Evolutionary conservation across 2,113 vertebrate genomes (phyloP).

Genomic region (Chionodraco myersi): DNA sequence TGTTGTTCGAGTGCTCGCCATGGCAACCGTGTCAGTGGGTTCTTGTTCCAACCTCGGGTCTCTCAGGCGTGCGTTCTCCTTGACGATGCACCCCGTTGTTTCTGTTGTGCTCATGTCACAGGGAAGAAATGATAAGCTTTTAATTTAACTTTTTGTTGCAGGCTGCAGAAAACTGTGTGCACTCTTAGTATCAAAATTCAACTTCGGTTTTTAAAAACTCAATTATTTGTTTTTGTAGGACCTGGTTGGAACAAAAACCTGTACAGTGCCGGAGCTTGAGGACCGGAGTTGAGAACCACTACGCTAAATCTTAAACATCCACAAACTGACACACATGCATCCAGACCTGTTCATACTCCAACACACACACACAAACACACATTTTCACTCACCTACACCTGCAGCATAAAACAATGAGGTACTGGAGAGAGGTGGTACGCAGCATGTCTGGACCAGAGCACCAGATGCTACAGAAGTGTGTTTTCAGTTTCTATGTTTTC

Average conservation of each 20-base stretch:
- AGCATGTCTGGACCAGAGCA: slow-evolving; percentile 80
- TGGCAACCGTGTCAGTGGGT: slow-evolving; percentile 78
- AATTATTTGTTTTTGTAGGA: slow-evolving; percentile 91
- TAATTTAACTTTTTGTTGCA: slow-evolving; percentile 76
- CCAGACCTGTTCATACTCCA: slow-evolving; percentile 11
- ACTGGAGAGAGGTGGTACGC: slow-evolving; percentile 82
- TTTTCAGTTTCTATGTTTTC: slow-evolving; percentile 80
- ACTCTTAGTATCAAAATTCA: slow-evolving; percentile 73
- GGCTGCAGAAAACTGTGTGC: slow-evolving; percentile 79
- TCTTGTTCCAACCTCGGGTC: slow-evolving; percentile 90
- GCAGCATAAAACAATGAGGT: slow-evolving; percentile 81
- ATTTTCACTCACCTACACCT: slow-evolving; percentile 48
- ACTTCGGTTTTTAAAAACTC: slow-evolving; percentile 84
- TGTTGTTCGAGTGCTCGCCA: slow-evolving; percentile 69
- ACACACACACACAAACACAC: slow-evolving; percentile 39
- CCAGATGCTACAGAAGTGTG: slow-evolving; percentile 82
- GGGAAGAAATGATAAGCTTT: slow-evolving; percentile 73
- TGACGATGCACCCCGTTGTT: slow-evolving; percentile 72
- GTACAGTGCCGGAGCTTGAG: slow-evolving; percentile 89
- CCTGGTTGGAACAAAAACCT: slow-evolving; percentile 91
- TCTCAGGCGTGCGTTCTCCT: slow-evolving; percentile 74
- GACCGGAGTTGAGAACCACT: slow-evolving; percentile 90
- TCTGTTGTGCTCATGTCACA: slow-evolving; percentile 83
- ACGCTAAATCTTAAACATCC: slow-evolving; percentile 81
- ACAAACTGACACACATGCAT: slow-evolving; percentile 39